Evolutionary conservation across 2,888 invertebrate genomes (phyloP), one percentile per base, ranked within the genome.

Genomic region (Lobophora halterata): DNA sequence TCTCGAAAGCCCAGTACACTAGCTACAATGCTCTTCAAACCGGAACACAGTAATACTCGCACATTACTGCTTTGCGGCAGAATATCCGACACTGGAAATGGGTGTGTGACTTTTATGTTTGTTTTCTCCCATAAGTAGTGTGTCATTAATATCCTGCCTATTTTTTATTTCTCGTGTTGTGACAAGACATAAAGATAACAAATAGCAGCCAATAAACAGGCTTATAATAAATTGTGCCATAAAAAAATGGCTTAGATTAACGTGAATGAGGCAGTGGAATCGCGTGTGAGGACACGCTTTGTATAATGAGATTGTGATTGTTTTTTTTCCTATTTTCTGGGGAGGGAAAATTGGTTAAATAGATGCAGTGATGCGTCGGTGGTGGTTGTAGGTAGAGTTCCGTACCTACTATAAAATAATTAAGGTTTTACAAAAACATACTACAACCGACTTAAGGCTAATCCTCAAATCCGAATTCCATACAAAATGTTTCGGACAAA

Each of bases 221-320:
- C 55, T 52, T 52, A 38, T 55, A 47, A 50, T 55, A 55, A 55
- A 55, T 55, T 42, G 44, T 41, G 12, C 40, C 42, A 39, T 52
- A 52, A 49, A 48, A 52, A 53, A 53, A 43, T 49, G 50, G 44
- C 43, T 38, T 23, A 46, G 50, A 53, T 50, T 53, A 48, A 46
- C 37, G 41, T 41, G 47, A 40, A 40, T 33, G 41, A 52, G 52
- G 47, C 47, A 62, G 63, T 54, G 53, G 65, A 56, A 45, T 76
- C 57, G 79, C 79, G 79, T 79, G 79, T 60, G 58, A 58, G 57
- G 61, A 62, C 65, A 67, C 63, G 74, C 59, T 71, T 65, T 57
- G 52, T 64, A 58, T 76, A 78, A 79, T 78, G 71, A 68, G 66
- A 58, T 56, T 69, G 69, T 71, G 76, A 77, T 78, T 72, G 77